Base-by-base conservation (phyloP, 2,113 vertebrate genomes). In the Polypterus bichir region DNA sequence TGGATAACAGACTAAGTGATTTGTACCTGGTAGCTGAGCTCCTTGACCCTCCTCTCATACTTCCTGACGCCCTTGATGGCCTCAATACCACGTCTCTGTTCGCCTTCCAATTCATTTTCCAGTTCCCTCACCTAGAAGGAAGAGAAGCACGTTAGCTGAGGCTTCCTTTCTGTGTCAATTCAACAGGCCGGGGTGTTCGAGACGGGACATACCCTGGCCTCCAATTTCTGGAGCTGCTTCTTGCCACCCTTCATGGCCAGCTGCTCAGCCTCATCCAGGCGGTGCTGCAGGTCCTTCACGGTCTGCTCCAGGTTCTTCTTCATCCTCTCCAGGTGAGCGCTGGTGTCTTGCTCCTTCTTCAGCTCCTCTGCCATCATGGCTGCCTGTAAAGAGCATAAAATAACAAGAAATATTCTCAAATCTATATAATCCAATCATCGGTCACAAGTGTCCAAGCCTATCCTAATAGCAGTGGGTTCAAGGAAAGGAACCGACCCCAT, bases 211-310 rank as follows among this genome's bases (percentile, higher is more conserved):
- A 77, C 81, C 53, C 71, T 71, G 52, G 70, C 66, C 59, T 83
- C 80, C 54, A 84, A 66, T 6, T 83, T 79, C 70, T 86, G 86
- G 69, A 87, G 77, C 72, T 87, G 86, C 72, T 91, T 88, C 82
- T 89, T 89, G 60, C 86, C 88, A 0, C 86, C 88, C 71, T 87
- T 87, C 74, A 91, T 75, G 10, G 83, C 86, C 79, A 92, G 69
- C 66, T 76, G 79, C 54, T 83, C 81, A 1, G 77, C 73, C 54
- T 85, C 73, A 0, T 82, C 78, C 59, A 82, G 74, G 1, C 74
- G 74, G 11, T 64, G 71, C 64, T 82, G 79, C 46, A 82, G 66
- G 54, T 82, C 80, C 73, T 82, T 83, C 64, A 81, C 78, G 0
- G 69, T 78, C 70, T 83, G 78, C 3, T 83, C 79, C 60, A 83